Evolutionary conservation across 2,888 invertebrate genomes (phyloP), one percentile per base, ranked within the genome.

Genomic region (Oxyteleia sp.): DNA sequence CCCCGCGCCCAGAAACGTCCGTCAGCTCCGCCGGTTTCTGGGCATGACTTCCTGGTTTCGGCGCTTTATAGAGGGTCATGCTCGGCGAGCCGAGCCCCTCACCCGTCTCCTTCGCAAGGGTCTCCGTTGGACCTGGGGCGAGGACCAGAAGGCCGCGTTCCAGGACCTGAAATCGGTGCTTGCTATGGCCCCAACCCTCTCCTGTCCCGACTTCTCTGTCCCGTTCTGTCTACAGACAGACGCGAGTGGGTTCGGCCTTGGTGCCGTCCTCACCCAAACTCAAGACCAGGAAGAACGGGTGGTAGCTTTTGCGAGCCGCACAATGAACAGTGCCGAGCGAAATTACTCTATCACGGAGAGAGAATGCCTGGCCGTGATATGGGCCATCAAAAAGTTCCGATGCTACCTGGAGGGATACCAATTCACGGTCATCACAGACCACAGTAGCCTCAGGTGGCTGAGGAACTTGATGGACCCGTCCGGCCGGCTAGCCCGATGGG

Each of bases 311-410:
- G 87, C 86, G 0, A 88, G 87, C 16, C 57, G 84, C 0, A 35
- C 85, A 0, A 55, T 89, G 4, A 64, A 47, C 0, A 53, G 55
- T 0, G 55, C 86, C 0, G 88, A 88, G 49, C 41, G 74, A 1
- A 87, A 86, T 18, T 88, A 87, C 20, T 63, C 84, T 2, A 84
- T 82, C 7, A 88, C 88, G 0, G 85, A 88, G 49, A 68, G 47
- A 18, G 88, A 90, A 26, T 89, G 87, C 35, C 76, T 88, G 0
- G 87, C 88, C 0, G 82, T 89, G 0, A 10, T 88, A 0, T 88
- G 85, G 85, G 79, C 57, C 85, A 53, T 88, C 0, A 49, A 72
- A 35, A 84, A 82, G 23, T 86, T 85, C 20, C 32, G 86, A 0
- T 63, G 80, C 11, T 88, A 88, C 35, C 23, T 88, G 4, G 85